These are phyloP conservation scores for Pheosia gnoma DNA, from an alignment of 2,888 invertebrate species.

Conservation along the genomic window DNA sequence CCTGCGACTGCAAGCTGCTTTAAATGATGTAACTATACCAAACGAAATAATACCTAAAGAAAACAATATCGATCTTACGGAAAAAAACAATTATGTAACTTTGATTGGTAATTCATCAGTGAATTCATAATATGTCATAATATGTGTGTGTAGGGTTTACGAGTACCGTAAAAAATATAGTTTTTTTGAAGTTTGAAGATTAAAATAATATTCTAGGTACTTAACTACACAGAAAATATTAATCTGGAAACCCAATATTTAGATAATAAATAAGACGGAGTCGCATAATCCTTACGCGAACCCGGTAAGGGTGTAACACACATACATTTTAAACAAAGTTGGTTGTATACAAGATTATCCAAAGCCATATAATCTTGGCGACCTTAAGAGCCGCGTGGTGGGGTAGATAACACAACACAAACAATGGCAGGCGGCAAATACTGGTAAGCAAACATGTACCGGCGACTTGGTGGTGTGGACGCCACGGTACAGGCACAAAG, in stretches of 20 bases:
- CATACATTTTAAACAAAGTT: constrained; percentile 8
- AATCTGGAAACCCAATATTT: constrained; percentile 1
- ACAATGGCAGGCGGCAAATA: constrained; percentile 33
- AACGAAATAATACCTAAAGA: no score
- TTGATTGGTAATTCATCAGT: no score
- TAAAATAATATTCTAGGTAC: no score
- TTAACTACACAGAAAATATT: neutral
- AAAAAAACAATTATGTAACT: no score
- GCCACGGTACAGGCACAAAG: constrained; percentile 13
- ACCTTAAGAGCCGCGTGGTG: constrained; percentile 3
- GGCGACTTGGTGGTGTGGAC: constrained; percentile 28
- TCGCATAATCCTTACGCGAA: constrained; percentile 8
- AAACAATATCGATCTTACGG: no score
- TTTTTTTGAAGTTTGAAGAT: no score
- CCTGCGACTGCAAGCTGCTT: no score
- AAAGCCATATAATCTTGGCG: constrained; percentile 4
- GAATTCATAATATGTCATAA: no score
- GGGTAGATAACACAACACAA: constrained; percentile 36
- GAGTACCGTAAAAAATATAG: no score
- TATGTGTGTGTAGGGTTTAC: no score
- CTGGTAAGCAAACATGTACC: constrained; percentile 34
- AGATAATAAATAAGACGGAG: constrained; percentile 4
- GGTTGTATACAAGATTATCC: constrained; percentile 8
- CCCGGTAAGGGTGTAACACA: constrained; percentile 4
- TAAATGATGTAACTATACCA: no score